A percentile compares a stretch with the other conserved stretches of the same genome.
These are phyloP conservation scores for Nematolebias whitei DNA, from an alignment of 2,113 vertebrate genomes.

Conservation along the genomic window DNA sequence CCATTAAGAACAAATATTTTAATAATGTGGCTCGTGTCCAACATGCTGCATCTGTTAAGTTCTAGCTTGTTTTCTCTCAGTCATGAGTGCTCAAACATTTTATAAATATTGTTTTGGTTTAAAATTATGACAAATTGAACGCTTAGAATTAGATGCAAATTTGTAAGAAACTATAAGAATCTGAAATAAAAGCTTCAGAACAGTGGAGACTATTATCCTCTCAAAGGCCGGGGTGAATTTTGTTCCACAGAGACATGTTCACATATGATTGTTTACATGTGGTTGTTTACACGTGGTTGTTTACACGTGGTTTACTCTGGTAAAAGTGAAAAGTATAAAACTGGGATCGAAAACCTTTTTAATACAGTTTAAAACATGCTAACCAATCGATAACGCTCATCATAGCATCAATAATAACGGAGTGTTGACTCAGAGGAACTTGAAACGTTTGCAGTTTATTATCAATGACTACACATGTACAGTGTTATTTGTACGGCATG, in stretches of 20 bases:
- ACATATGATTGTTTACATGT: conserved; percentile 40
- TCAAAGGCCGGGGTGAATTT: conserved; percentile 25
- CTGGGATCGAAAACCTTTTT: too few species aligned
- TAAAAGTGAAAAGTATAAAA: not conserved
- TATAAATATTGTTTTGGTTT: not conserved
- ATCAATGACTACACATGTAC: not conserved
- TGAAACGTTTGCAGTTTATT: not conserved
- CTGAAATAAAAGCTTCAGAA: not conserved
- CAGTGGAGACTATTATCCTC: conserved; percentile 14
- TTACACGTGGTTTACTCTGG: too few species aligned
- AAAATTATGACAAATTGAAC: too few species aligned
- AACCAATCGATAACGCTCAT: too few species aligned
- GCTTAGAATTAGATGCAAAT: not conserved
- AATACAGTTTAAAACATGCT: too few species aligned
- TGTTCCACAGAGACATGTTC: conserved; percentile 7
- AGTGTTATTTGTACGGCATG: not conserved
- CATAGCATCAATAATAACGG: too few species aligned
- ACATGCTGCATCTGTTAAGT: not conserved
- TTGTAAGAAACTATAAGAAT: not conserved
- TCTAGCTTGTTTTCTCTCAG: not conserved
- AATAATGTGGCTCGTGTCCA: too few species aligned
- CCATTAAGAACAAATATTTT: too few species aligned
- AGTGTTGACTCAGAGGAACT: not conserved
- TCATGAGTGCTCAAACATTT: not conserved
- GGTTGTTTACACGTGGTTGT: too few species aligned